A percentile compares a stretch with the other conserved stretches of the same genome.
Evolutionary conservation across 2,113 vertebrate genomes (phyloP).

Genomic region (Anser brachyrhynchus): DNA sequence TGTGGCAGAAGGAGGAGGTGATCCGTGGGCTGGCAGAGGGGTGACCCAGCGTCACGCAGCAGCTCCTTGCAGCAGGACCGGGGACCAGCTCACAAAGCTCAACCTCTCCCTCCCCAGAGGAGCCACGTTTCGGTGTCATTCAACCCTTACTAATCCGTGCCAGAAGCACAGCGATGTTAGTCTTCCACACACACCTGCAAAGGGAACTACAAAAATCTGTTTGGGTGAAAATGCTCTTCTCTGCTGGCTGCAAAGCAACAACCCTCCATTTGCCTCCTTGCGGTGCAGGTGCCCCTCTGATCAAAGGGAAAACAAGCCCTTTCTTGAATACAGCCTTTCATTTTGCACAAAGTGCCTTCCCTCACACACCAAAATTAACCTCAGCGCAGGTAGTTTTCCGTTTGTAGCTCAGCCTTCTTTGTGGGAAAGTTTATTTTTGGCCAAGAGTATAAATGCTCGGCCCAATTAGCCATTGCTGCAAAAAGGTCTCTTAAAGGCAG

Average conservation of each 20-base stretch:
- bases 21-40: background rate
- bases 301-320: background rate
- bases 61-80: background rate
- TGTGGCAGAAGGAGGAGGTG: background rate
- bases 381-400: background rate
- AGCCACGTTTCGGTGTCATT: background rate
- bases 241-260: background rate
- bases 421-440: slow-evolving; percentile 38
- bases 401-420: background rate
- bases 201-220: background rate
- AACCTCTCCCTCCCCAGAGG: background rate
- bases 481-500: background rate
- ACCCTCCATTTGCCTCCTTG: background rate
- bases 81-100: background rate
- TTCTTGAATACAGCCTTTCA: background rate
- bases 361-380: background rate
- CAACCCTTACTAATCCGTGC: background rate
- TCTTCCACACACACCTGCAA: background rate
- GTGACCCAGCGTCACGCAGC: too few species aligned
- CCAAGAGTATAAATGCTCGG: background rate
- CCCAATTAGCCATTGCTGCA: background rate
- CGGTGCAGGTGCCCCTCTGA: background rate
- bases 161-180: accelerated
- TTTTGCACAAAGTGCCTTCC: background rate
- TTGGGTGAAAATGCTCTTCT: background rate